These are phyloP conservation scores for Dorcus parallelipipedus DNA, from an alignment of 2,888 invertebrate species.

Conservation along the genomic window DNA sequence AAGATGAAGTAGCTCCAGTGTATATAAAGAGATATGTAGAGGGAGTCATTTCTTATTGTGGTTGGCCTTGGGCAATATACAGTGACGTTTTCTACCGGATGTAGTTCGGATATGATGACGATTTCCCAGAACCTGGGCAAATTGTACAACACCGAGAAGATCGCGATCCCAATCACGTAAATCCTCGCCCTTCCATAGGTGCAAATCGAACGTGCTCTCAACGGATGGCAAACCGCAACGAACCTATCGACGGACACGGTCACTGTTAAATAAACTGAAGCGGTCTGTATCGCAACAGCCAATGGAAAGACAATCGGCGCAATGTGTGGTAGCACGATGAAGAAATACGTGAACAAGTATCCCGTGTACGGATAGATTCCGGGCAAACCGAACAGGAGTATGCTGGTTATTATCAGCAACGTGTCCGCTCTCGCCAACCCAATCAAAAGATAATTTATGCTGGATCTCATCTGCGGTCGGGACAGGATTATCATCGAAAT, in stretches of 20 bases:
- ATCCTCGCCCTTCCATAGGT: conserved; percentile 83
- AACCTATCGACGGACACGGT: conserved; percentile 92
- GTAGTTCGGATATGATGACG: conserved; percentile 43
- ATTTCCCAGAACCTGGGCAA: conserved; percentile 77
- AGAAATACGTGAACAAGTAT: conserved; percentile 72
- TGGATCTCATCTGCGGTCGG: conserved; percentile 92
- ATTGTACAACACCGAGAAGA: conserved; percentile 83
- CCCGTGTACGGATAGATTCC: conserved; percentile 82
- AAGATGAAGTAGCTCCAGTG: conserved; percentile 93
- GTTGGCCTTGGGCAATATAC: conserved; percentile 72
- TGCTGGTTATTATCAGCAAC: conserved; percentile 80
- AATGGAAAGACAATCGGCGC: conserved; percentile 79
- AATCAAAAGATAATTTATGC: conserved; percentile 90
- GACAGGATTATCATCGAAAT: conserved; percentile 88
- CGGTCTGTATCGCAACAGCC: conserved; percentile 85
- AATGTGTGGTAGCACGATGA: conserved; percentile 75
- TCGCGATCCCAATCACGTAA: conserved; percentile 77
- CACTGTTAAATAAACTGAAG: conserved; percentile 87
- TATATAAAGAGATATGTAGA: conserved; percentile 84
- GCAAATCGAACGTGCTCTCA: conserved; percentile 84
- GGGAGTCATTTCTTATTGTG: conserved; percentile 62
- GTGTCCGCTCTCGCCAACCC: conserved; percentile 94
- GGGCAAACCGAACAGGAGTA: conserved; percentile 82
- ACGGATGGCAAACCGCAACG: conserved; percentile 89
- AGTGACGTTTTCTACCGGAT: conserved; percentile 53